phyloP scores from a whole-genome alignment of 1,140 invertebrate species.

The Leptinotarsa defecta region DNA sequence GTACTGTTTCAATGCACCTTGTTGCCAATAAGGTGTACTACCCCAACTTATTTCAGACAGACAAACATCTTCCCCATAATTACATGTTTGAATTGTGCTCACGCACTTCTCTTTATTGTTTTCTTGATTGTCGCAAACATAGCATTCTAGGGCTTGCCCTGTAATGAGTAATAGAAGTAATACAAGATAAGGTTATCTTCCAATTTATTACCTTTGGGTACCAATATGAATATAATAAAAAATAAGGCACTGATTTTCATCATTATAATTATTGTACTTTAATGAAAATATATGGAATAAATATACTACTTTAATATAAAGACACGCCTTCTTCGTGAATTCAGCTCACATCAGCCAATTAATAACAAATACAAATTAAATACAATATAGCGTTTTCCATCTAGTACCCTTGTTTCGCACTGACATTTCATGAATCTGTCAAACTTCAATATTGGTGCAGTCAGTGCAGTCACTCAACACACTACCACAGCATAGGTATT shows the following conservation, averaged over 20 bases:
- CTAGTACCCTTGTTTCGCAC: no score
- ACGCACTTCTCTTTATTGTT: conserved; percentile 92
- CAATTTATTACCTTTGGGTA: neutral
- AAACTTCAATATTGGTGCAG: no score
- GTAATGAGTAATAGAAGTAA: conserved; percentile 32
- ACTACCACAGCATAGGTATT: no score
- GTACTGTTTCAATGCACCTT: conserved; percentile 90
- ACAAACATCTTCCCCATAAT: conserved; percentile 85
- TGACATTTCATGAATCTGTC: no score
- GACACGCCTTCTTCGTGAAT: neutral
- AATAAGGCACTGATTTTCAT: neutral
- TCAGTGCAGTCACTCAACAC: no score
- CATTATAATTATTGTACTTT: neutral
- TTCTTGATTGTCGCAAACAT: conserved; percentile 91
- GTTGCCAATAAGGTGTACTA: conserved; percentile 92
- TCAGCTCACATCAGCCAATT: no score
- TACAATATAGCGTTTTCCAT: no score
- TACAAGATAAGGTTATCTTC: neutral
- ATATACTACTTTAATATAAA: neutral
- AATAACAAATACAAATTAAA: no score
- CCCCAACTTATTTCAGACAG: conserved; percentile 89
- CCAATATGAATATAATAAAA: neutral
- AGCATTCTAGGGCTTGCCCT: conserved; percentile 85
- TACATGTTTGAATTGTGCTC: conserved; percentile 89
- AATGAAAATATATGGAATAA: no score